phyloP scores from a whole-genome alignment of 1,140 invertebrate genomes.

The Lanistes nyassanus region DNA sequence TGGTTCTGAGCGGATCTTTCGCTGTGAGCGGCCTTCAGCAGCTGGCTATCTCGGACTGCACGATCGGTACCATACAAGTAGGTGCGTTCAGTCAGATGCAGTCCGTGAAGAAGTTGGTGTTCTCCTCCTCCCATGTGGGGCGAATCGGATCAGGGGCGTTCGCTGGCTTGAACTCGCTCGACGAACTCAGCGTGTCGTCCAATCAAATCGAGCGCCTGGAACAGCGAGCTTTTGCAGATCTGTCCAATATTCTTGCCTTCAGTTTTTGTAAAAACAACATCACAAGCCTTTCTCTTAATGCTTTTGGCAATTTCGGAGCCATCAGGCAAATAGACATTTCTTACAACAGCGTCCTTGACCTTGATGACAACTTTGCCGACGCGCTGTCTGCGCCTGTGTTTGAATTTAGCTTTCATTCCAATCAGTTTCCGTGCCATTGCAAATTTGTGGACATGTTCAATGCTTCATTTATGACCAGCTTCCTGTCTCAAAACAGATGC shows the following conservation, averaged over 20 bases:
- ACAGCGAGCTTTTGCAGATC: neutral
- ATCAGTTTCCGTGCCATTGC: slow-evolving; percentile 11
- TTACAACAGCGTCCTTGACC: slow-evolving; percentile 7
- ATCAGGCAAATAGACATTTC: slow-evolving; percentile 5
- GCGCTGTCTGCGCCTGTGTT: neutral
- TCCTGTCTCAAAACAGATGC: neutral
- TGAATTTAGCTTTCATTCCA: slow-evolving; percentile 20
- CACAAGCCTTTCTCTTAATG: neutral
- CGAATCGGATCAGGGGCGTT: slow-evolving; percentile 4
- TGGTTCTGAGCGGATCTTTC: slow-evolving; percentile 3
- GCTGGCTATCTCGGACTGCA: slow-evolving; percentile 19
- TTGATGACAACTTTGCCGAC: neutral
- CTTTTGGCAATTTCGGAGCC: neutral
- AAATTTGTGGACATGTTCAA: neutral
- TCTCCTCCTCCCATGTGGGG: slow-evolving; percentile 6
- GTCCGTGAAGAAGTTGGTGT: neutral
- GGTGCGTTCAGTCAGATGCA: slow-evolving; percentile 14
- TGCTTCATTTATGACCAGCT: neutral
- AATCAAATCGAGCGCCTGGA: slow-evolving; percentile 8
- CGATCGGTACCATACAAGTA: slow-evolving; percentile 4
- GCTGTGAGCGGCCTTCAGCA: slow-evolving; percentile 5
- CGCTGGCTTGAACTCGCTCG: neutral
- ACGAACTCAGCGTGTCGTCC: slow-evolving; percentile 13
- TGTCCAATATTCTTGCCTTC: slow-evolving; percentile 6
- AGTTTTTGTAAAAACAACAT: slow-evolving; percentile 21